phyloP scores from a whole-genome alignment of 2,113 vertebrate species.

The Chamaetylas fuelleborni region DNA sequence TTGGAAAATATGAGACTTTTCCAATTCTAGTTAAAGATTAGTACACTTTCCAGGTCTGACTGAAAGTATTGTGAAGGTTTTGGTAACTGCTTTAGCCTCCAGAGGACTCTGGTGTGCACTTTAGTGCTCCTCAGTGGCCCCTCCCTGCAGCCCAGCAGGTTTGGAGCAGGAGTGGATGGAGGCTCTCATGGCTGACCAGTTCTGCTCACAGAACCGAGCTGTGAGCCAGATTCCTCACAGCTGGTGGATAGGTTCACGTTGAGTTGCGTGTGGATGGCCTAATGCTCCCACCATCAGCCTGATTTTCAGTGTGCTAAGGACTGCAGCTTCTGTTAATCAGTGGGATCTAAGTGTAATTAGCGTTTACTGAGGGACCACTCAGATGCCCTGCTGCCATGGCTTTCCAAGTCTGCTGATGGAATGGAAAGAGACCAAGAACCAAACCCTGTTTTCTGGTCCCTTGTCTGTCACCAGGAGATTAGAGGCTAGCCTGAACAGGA shows the following conservation, averaged over 20 bases:
- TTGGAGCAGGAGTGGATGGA: background rate
- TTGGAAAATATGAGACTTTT: background rate
- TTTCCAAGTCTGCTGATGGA: slow-evolving; percentile 53
- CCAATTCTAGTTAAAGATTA: background rate
- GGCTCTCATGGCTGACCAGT: background rate
- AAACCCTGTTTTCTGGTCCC: background rate
- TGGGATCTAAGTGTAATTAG: slow-evolving; percentile 39
- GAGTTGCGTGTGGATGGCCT: background rate
- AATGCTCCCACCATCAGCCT: background rate
- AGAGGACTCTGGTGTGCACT: background rate
- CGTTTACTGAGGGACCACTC: slow-evolving; percentile 7
- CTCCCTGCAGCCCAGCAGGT: background rate
- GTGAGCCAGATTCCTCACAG: background rate
- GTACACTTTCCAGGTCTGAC: background rate
- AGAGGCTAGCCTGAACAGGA: slow-evolving; percentile 28
- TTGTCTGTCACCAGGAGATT: slow-evolving; percentile 26
- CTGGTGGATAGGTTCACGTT: rapidly evolving
- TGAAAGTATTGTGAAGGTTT: background rate
- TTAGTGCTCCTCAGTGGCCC: background rate
- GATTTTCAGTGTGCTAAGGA: background rate
- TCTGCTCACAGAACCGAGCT: background rate
- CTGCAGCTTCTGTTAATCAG: slow-evolving; percentile 38
- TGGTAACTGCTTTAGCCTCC: background rate
- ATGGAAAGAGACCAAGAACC: slow-evolving; percentile 54
- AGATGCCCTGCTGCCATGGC: background rate